Conservation (phyloP, 2,888 invertebrate genomes). For the Drosophila atripex region DNA sequence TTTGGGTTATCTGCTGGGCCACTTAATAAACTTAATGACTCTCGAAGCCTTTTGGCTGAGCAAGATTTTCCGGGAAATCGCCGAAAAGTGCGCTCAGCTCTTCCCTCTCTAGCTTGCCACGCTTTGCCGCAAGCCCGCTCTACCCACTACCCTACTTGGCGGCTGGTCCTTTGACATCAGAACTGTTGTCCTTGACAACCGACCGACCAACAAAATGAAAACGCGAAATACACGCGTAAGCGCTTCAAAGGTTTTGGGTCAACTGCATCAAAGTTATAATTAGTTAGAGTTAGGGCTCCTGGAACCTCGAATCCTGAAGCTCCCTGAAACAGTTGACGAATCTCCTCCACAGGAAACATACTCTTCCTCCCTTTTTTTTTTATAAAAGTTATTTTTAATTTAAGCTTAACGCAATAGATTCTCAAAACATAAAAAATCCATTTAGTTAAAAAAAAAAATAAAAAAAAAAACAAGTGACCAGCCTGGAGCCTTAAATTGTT, state of each 20-base stretch:
- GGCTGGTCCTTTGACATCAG: conserved; percentile 20
- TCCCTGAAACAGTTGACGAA: not conserved
- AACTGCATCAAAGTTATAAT: conserved; percentile 67
- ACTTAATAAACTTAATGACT: conserved; percentile 78
- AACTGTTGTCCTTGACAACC: conserved; percentile 63
- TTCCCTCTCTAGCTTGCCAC: conserved; percentile 7
- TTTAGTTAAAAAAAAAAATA: no score
- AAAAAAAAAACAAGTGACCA: no score
- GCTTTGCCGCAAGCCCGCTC: not conserved
- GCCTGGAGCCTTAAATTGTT: no score
- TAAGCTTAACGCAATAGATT: no score
- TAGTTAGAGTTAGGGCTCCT: conserved; percentile 44
- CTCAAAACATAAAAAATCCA: no score
- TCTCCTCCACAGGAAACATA: no score
- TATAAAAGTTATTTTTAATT: no score
- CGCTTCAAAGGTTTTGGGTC: conserved; percentile 34
- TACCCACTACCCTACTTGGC: not conserved
- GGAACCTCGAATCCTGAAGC: not conserved
- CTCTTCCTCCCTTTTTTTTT: no score
- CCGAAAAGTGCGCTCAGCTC: conserved; percentile 51
- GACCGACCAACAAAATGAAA: conserved; percentile 9
- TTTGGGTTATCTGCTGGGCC: conserved; percentile 70
- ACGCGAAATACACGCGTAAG: conserved; percentile 36
- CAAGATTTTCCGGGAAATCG: conserved; percentile 46
- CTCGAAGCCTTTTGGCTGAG: conserved; percentile 53